These are phyloP conservation scores for Paramormyrops hopkinsi DNA, from an alignment of 2,797 vertebrate species.

Conservation along the genomic window DNA sequence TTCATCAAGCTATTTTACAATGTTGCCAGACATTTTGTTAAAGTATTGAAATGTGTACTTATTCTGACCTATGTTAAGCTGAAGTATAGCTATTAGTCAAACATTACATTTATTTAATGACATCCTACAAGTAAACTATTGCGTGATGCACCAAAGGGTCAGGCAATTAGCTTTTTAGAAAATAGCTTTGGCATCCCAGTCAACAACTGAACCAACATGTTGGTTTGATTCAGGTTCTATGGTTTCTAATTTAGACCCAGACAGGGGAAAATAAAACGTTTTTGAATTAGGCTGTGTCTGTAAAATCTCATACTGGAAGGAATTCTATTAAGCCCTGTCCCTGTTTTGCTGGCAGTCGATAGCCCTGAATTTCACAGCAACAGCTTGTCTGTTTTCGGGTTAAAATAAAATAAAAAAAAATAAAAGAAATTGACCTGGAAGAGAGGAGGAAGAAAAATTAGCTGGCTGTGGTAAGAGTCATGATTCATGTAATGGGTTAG, in stretches of 20 bases:
- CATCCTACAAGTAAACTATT: neutral
- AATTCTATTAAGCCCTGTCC: conserved; percentile 59
- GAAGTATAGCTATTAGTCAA: conserved; percentile 54
- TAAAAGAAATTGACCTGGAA: conserved; percentile 46
- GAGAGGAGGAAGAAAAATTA: conserved; percentile 45
- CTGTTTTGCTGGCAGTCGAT: conserved; percentile 61
- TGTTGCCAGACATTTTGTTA: neutral
- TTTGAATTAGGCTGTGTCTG: conserved; percentile 47
- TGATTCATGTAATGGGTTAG: conserved; percentile 46
- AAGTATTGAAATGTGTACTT: conserved; percentile 22
- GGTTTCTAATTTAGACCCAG: conserved; percentile 23
- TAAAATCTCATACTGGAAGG: conserved; percentile 53
- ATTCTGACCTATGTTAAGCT: conserved; percentile 5
- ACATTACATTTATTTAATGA: conserved; percentile 54
- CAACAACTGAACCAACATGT: conserved; percentile 38
- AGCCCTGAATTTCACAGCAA: conserved; percentile 37
- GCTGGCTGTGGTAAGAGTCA: conserved; percentile 53
- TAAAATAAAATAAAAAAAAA: conserved; percentile 27
- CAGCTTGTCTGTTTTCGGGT: neutral
- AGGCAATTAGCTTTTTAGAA: conserved; percentile 47
- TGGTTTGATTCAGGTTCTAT: conserved; percentile 57
- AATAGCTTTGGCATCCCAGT: conserved; percentile 50
- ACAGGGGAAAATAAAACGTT: conserved; percentile 38
- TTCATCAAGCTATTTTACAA: neutral
- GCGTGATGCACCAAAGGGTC: conserved; percentile 18